Evolutionary conservation across 2,113 vertebrate species (phyloP).

Genomic region (Hyaena hyaena): DNA sequence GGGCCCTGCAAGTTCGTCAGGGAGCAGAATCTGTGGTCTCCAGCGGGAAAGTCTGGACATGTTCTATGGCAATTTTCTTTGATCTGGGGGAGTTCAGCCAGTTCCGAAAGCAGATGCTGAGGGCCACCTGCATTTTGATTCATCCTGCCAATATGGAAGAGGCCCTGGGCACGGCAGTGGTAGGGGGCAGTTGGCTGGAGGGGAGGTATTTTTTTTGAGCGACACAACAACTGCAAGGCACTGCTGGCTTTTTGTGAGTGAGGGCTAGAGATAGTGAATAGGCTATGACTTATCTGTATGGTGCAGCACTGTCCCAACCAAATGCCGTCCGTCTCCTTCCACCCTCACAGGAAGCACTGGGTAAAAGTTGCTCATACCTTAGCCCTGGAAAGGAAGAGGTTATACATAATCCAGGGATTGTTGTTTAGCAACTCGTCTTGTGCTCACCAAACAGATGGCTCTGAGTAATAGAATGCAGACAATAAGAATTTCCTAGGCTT

Average conservation of each 20-base stretch:
- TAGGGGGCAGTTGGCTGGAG: background rate
- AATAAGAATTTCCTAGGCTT: background rate
- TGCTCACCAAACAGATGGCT: background rate
- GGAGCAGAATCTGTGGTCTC: background rate
- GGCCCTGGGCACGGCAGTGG: too few species aligned
- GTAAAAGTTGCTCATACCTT: background rate
- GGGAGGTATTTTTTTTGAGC: background rate
- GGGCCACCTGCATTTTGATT: background rate
- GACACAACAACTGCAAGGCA: background rate
- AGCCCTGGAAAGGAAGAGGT: background rate
- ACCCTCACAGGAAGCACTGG: background rate
- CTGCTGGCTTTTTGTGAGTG: background rate
- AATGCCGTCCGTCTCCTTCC: background rate
- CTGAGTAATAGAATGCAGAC: background rate
- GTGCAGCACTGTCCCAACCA: background rate
- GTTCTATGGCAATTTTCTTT: background rate
- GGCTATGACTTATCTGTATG: accelerated
- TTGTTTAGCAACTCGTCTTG: background rate
- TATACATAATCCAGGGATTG: background rate
- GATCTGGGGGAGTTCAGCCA: background rate
- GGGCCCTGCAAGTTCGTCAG: background rate
- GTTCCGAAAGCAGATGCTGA: background rate
- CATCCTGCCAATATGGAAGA: background rate
- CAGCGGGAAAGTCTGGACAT: background rate
- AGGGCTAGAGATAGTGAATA: too few species aligned